Evolutionary conservation across 2,888 invertebrate genomes (phyloP).

Genomic region (Suillia variegata): DNA sequence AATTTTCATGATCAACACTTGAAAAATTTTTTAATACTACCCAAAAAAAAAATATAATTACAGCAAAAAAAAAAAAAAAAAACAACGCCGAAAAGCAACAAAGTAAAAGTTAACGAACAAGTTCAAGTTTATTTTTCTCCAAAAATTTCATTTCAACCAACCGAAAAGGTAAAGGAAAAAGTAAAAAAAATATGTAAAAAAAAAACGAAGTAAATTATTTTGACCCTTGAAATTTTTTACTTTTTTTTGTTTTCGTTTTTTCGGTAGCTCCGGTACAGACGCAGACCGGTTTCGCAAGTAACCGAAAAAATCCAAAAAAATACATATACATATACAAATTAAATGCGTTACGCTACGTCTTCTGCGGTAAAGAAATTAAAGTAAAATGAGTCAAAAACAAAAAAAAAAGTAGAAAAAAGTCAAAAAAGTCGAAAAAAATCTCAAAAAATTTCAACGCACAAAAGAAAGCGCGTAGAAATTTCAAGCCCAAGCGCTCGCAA

Average conservation of each 20-base stretch:
- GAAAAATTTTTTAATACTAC: conserved; percentile 3
- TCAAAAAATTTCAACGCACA: too few species aligned
- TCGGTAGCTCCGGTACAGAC: too few species aligned
- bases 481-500: neutral
- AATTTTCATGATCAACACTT: conserved; percentile 19
- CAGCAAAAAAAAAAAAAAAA: conserved; percentile 5
- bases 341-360: conserved; percentile 7
- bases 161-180: conserved; percentile 9
- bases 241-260: too few species aligned
- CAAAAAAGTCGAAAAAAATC: too few species aligned
- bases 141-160: conserved; percentile 10
- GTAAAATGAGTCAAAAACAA: too few species aligned
- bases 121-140: conserved; percentile 37
- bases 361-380: too few species aligned
- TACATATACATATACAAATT: too few species aligned
- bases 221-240: conserved; percentile 28
- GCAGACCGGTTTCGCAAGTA: too few species aligned
- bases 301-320: too few species aligned
- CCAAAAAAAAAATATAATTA: conserved; percentile 1
- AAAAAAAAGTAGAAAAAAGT: too few species aligned
- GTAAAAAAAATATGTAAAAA: conserved; percentile 17
- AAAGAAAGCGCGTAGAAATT: neutral
- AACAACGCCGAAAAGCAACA: neutral
- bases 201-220: conserved; percentile 21
- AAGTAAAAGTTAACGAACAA: conserved; percentile 31